Evolutionary conservation across 2,888 invertebrate genomes (phyloP).

Genomic region (Tenthredo distinguenda): DNA sequence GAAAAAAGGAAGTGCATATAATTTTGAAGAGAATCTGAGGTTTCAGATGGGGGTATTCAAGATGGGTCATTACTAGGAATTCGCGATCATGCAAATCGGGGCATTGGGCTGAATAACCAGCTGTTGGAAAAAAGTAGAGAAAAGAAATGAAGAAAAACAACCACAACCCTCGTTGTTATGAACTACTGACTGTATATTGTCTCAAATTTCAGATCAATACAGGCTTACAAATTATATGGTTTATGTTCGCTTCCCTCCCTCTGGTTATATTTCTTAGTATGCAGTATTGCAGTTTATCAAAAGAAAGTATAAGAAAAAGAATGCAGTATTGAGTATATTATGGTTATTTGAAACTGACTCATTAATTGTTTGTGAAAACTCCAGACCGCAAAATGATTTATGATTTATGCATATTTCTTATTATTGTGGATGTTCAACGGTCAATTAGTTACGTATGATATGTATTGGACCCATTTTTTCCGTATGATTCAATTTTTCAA

Average conservation of each 20-base stretch:
- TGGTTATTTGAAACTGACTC: background rate
- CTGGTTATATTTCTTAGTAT: background rate
- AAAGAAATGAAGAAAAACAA: background rate
- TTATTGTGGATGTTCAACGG: too few relatives aligned
- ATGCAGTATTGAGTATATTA: background rate
- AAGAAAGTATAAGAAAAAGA: background rate
- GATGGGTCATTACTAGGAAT: background rate
- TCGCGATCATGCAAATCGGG: background rate
- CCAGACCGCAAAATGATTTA: too few relatives aligned
- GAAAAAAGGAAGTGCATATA: background rate
- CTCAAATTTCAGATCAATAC: slow-evolving; percentile 22
- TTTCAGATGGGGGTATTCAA: background rate
- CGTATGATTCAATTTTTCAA: too few relatives aligned
- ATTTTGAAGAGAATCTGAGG: background rate
- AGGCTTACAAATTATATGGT: background rate
- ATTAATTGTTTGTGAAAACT: background rate
- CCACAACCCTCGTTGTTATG: background rate
- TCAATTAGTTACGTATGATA: too few relatives aligned
- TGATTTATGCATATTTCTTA: too few relatives aligned
- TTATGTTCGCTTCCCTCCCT: background rate
- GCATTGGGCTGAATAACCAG: background rate
- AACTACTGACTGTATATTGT: background rate
- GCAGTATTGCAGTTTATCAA: background rate
- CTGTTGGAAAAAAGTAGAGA: background rate
- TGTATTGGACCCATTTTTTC: too few relatives aligned